These are phyloP conservation scores for Apoderus coryli DNA, from an alignment of 2,888 invertebrate species.

Conservation along the genomic window DNA sequence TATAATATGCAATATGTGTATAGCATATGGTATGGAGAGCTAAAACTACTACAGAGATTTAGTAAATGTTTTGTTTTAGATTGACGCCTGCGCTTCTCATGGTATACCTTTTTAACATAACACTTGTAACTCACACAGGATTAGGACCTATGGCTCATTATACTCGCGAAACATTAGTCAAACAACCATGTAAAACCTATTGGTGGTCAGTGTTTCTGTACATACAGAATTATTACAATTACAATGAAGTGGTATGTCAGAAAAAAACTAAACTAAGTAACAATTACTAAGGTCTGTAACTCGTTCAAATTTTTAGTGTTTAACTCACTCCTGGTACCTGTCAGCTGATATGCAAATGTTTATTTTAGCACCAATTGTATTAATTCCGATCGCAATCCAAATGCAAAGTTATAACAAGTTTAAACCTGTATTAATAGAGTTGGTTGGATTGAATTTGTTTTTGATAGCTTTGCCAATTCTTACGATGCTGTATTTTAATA, in stretches of 20 bases:
- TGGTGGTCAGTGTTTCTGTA: slow-evolving; percentile 32
- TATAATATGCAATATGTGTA: no score
- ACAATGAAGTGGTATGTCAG: slow-evolving; percentile 13
- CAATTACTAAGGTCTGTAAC: no score
- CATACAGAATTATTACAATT: slow-evolving; percentile 29
- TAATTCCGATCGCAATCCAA: slow-evolving; percentile 21
- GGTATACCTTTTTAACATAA: slow-evolving; percentile 10
- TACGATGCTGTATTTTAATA: slow-evolving; percentile 14
- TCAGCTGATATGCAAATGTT: slow-evolving; percentile 31
- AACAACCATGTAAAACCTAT: slow-evolving; percentile 21
- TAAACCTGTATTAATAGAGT: slow-evolving; percentile 15
- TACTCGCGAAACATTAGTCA: slow-evolving; percentile 5
- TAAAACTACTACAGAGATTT: no score
- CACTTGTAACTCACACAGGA: background rate
- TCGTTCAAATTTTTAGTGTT: slow-evolving; percentile 27
- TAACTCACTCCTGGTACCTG: slow-evolving; percentile 29
- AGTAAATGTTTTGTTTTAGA: no score
- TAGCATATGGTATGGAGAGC: no score
- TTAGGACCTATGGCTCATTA: slow-evolving; percentile 9
- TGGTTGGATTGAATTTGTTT: slow-evolving; percentile 15
- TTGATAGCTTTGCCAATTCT: slow-evolving; percentile 16
- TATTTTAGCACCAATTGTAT: slow-evolving; percentile 24
- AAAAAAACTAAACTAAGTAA: no score
- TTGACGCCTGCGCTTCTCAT: slow-evolving; percentile 16
- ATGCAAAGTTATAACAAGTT: slow-evolving; percentile 15